Conservation (phyloP, 1,140 invertebrate genomes). For the Trachymyrmex septentrionalis region DNA sequence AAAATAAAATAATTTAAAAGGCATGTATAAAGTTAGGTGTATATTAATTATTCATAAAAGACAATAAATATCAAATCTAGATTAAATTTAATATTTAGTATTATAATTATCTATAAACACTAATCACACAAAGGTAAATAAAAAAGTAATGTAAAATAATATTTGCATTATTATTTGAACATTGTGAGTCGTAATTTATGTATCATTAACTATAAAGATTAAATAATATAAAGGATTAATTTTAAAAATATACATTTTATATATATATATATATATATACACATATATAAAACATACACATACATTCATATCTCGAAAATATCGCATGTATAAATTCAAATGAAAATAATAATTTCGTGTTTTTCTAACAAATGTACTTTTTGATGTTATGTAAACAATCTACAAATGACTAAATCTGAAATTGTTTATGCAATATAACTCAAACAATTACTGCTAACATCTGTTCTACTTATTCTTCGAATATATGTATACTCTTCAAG, state of each 20-base stretch:
- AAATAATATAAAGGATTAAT: neutral
- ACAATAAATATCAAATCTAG: too few species aligned
- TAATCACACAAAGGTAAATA: neutral
- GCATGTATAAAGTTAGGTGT: too few species aligned
- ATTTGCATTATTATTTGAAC: neutral
- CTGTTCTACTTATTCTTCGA: neutral
- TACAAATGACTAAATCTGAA: neutral
- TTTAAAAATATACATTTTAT: neutral
- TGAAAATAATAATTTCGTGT: neutral
- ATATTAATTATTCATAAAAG: too few species aligned
- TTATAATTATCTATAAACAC: too few species aligned
- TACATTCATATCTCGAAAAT: too few species aligned
- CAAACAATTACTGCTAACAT: neutral
- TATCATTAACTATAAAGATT: neutral
- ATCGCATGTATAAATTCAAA: neutral
- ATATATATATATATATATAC: neutral
- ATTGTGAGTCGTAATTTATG: neutral
- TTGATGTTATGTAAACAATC: neutral
- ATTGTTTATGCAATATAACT: conserved; percentile 10
- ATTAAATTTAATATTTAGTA: too few species aligned
- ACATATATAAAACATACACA: neutral
- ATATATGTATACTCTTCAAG: neutral
- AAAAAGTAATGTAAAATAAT: neutral
- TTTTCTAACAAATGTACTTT: neutral
- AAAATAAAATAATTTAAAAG: too few species aligned